phyloP scores from a whole-genome alignment of 2,113 vertebrate species.

The Acrocephalus arundinaceus region DNA sequence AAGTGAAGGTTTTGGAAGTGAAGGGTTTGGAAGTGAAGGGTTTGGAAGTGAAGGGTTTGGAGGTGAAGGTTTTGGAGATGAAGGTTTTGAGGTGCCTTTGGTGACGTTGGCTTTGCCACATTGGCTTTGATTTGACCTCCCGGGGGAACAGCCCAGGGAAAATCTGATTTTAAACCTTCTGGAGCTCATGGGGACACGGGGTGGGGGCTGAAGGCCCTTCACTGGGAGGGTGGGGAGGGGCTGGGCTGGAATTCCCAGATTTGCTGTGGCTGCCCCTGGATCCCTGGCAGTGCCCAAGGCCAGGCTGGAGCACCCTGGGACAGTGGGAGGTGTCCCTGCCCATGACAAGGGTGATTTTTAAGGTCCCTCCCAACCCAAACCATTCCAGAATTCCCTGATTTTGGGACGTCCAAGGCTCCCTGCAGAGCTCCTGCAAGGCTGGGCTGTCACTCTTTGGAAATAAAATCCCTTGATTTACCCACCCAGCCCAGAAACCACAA shows the following conservation, averaged over 20 bases:
- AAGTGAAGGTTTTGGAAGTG: too few species aligned
- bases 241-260: background rate
- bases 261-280: background rate
- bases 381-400: background rate
- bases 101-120: fast-evolving
- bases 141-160: background rate
- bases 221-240: background rate
- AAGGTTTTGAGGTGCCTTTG: background rate
- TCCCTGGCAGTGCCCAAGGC: background rate
- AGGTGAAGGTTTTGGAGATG: too few species aligned
- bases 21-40: background rate
- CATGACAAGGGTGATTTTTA: too few species aligned
- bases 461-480: fast-evolving
- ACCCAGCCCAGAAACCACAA: background rate
- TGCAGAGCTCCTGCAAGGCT: background rate
- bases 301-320: fast-evolving
- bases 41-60: too few species aligned
- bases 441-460: background rate
- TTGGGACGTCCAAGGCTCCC: background rate
- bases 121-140: background rate
- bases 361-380: background rate
- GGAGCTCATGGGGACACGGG: too few species aligned
- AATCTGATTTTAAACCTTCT: fast-evolving
- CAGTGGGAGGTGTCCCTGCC: background rate
- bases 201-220: too few species aligned